These are phyloP conservation scores for Anser brachyrhynchus DNA, from an alignment of 2,113 vertebrate species.

Conservation along the genomic window DNA sequence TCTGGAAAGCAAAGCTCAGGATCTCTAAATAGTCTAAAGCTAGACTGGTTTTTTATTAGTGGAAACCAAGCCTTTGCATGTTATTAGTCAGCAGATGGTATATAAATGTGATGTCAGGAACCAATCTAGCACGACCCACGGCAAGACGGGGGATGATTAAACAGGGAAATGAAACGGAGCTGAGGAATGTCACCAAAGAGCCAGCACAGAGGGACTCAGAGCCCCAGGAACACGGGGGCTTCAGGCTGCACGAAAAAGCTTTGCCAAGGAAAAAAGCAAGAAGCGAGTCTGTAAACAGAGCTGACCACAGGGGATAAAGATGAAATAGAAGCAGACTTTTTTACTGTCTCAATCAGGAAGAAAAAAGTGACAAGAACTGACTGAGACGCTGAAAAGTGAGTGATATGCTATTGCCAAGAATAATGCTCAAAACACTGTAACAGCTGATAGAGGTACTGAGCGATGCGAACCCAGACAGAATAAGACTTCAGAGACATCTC, in stretches of 20 bases:
- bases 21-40: background rate
- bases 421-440: slow-evolving; percentile 35
- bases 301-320: slow-evolving; percentile 35
- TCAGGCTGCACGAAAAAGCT: background rate
- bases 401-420: slow-evolving; percentile 61
- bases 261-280: background rate
- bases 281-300: slow-evolving; percentile 43
- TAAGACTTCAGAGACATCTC: slow-evolving; percentile 51
- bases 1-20: background rate
- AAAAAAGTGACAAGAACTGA: slow-evolving; percentile 54
- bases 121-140: slow-evolving; percentile 5
- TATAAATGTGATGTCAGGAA: slow-evolving; percentile 43
- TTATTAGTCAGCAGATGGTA: slow-evolving; percentile 52
- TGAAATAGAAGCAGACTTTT: slow-evolving; percentile 46
- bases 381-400: slow-evolving; percentile 30
- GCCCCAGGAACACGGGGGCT: background rate
- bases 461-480: background rate
- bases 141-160: slow-evolving; percentile 46
- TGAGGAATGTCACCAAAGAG: slow-evolving; percentile 1
- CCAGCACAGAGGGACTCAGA: background rate
- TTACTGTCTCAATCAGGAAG: slow-evolving; percentile 48
- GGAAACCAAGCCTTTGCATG: background rate
- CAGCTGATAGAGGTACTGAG: slow-evolving; percentile 58
- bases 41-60: background rate
- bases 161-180: slow-evolving; percentile 34